Conservation (phyloP, 2,113 vertebrate genomes). For the Ploceus nigricollis region DNA sequence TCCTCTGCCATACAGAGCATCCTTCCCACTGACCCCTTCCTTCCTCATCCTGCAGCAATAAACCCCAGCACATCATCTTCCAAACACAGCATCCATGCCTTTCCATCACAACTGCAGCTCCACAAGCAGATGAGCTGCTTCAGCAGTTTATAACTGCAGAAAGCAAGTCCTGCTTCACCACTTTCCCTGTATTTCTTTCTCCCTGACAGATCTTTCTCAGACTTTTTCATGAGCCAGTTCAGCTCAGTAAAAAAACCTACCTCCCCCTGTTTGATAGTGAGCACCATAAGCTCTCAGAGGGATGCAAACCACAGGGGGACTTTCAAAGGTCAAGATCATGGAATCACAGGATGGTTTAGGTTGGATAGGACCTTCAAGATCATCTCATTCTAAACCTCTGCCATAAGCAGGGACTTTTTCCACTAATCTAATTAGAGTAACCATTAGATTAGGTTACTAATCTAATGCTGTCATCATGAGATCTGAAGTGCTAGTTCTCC, state of each 20-base stretch:
- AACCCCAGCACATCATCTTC: neutral
- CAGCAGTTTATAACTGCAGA: neutral
- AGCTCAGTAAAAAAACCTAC: neutral
- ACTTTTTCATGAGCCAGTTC: neutral
- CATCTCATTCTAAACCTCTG: neutral
- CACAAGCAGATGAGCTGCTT: neutral
- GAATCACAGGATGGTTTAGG: neutral
- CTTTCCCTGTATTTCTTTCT: neutral
- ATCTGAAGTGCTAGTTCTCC: neutral
- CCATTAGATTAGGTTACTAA: neutral
- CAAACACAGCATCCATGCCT: neutral
- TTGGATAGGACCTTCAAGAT: neutral
- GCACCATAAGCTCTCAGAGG: neutral
- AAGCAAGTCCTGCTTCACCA: neutral
- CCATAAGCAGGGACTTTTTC: neutral
- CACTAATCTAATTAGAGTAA: neutral
- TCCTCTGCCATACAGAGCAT: neutral
- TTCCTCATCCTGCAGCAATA: neutral
- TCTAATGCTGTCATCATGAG: neutral
- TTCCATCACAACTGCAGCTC: neutral
- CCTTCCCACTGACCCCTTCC: neutral
- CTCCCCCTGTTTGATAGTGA: accelerated
- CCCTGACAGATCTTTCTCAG: neutral
- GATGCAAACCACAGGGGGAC: neutral
- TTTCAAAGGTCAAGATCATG: neutral